Percentiles rank a stretch among this genome's conserved stretches.
Evolutionary conservation across 2,888 invertebrate species (phyloP).

Genomic region (Cepaea hortensis): DNA sequence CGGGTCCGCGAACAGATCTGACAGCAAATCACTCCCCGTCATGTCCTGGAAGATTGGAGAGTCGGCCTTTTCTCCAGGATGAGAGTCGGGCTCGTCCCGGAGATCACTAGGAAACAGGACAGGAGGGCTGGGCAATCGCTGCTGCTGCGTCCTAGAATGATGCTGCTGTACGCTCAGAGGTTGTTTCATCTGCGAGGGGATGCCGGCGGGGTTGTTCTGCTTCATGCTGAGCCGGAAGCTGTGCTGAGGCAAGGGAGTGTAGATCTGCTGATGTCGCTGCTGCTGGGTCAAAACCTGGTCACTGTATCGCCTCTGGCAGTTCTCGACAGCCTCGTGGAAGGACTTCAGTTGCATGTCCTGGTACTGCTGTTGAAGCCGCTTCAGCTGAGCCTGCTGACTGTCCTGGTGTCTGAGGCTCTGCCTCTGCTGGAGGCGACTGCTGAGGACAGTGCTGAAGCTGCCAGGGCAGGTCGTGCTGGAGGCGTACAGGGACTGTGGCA

Average conservation of each 20-base stretch:
- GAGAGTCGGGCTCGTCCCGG: slow-evolving; percentile 44
- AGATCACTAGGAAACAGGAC: slow-evolving; percentile 53
- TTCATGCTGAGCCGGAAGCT: not conserved
- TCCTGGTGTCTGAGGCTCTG: not conserved
- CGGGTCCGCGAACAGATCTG: slow-evolving; percentile 50
- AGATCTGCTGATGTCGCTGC: not conserved
- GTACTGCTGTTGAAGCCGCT: not conserved
- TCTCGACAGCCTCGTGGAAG: slow-evolving; percentile 30
- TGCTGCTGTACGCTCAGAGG: not conserved
- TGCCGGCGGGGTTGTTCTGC: not conserved
- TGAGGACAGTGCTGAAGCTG: slow-evolving; percentile 22
- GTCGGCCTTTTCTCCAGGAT: slow-evolving; percentile 20
- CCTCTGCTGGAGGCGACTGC: slow-evolving; percentile 36
- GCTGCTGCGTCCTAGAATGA: not conserved
- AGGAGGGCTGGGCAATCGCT: slow-evolving; percentile 39
- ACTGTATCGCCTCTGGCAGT: slow-evolving; percentile 19
- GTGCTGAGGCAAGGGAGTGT: not conserved
- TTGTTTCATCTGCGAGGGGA: slow-evolving; percentile 1
- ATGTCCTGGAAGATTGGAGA: slow-evolving; percentile 55
- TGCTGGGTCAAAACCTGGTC: slow-evolving; percentile 22
- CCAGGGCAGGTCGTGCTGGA: not conserved
- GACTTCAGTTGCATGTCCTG: slow-evolving; percentile 8
- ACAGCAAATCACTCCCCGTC: slow-evolving; percentile 44
- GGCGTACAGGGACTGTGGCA: slow-evolving; percentile 6
- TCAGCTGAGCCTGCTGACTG: not conserved